Evolutionary conservation across 2,888 invertebrate genomes (phyloP), one percentile per base, ranked within the genome.

Genomic region (Penaeus monodon): DNA sequence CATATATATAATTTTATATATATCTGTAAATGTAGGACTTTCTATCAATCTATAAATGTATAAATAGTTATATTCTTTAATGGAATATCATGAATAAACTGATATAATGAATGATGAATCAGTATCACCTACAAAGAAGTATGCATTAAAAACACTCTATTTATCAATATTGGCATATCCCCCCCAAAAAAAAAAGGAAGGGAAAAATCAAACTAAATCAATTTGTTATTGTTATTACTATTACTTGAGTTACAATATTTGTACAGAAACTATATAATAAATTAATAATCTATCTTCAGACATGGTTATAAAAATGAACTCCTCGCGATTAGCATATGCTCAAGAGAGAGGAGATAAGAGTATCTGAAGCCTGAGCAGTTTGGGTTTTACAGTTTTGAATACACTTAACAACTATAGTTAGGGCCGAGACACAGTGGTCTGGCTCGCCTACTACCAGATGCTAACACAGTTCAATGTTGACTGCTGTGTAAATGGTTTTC

Each of bases 191-290:
- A 44, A 44, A 44, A 44, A 44, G 29, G 29, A 81, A 66, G 77
- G 63, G 57, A 86, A 81, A 81, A 63, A 86, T 77, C 81, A 64
- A 63, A 63, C 70, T 73, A 49, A 38, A 70, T 49, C 49, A 86
- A 87, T 64, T 87, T 87, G 83, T 78, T 79, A 83, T 80, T 83
- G 74, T 85, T 86, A 86, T 86, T 83, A 87, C 86, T 87, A 82
- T 87, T 87, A 87, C 79, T 87, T 73, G 86, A 87, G 86, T 87
- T 87, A 87, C 86, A 87, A 74, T 87, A 87, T 87, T 87, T 87
- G 86, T 87, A 87, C 86, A 87, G 86, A 87, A 87, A 87, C 86
- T 87, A 87, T 87, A 87, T 87, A 86, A 87, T 87, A 87, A 87
- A 87, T 87, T 87, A 87, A 81, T 81, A 85, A 64, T 81, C 81